Evolutionary conservation across 2,888 invertebrate species (phyloP), one percentile per base, ranked within the genome.

Genomic region (Lymantria dispar): DNA sequence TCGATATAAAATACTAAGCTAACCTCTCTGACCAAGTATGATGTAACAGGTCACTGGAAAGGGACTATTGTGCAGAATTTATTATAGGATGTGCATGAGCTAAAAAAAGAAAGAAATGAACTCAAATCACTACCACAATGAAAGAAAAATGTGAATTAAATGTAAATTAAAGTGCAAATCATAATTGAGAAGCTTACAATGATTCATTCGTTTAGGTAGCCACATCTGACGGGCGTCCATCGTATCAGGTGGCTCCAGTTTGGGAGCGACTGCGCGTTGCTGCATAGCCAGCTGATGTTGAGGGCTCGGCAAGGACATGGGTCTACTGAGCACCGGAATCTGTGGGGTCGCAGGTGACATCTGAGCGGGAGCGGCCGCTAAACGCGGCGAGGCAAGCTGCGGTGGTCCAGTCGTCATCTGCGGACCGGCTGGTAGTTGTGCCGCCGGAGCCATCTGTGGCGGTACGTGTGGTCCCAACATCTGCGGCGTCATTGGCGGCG

Each of bases 161-260:
- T 64, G 47, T 68, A 69, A 67, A 63, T 56, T 44, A 68, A 54
- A 58, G 73, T 74, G 73, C 73, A 74, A 74, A 74, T 65, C 65
- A 76, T 74, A 76, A 69, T 39, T 54, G 58, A 61, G 77, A 91
- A 91, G 92, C 94, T 94, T 94, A 94, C 94, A 91, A 92, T 93
- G 93, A 74, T 93, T 93, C 90, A 94, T 93, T 89, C 93, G 83
- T 80, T 93, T 92, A 60, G 94, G 94, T 81, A 94, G 90, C 94
- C 94, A 94, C 86, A 93, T 93, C 56, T 92, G 85, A 60, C 93
- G 84, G 48, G 93, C 92, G 68, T 93, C 93, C 86, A 91, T 87
- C 43, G 92, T 91, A 64, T 93, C 93, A 41, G 92, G 92, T 15
- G 92, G 93, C 72, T 93, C 93, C 65, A 93, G 74, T 80, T 94